These are phyloP conservation scores for Nasonia oneida DNA, from an alignment of 2,888 invertebrate genomes.

Conservation along the genomic window DNA sequence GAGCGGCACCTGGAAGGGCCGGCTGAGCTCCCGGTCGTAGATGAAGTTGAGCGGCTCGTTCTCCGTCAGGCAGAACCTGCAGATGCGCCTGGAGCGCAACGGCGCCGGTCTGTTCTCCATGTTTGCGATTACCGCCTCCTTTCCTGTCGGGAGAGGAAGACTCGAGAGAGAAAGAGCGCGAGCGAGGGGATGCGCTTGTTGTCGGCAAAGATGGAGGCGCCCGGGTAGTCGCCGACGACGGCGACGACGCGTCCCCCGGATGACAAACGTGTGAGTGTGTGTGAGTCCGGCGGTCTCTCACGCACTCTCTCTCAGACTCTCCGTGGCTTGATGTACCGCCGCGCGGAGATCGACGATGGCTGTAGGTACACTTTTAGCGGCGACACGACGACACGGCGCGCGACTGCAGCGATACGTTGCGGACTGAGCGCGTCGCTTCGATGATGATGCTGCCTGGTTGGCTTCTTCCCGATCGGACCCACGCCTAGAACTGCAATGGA, in stretches of 20 bases:
- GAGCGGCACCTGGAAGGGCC: constrained; percentile 84
- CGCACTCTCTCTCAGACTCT: not conserved
- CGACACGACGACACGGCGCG: constrained; percentile 21
- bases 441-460: not conserved
- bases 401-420: constrained; percentile 39
- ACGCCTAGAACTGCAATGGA: constrained; percentile 27
- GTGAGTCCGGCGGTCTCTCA: not conserved
- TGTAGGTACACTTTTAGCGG: constrained; percentile 1
- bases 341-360: constrained; percentile 7
- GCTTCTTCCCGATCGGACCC: constrained; percentile 15
- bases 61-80: constrained; percentile 87
- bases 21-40: constrained; percentile 82
- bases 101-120: constrained; percentile 84
- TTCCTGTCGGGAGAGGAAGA: not conserved
- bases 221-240: not conserved
- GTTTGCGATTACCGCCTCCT: constrained; percentile 46
- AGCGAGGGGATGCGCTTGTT: not conserved
- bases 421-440: constrained; percentile 16
- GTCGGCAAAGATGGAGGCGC: constrained; percentile 36
- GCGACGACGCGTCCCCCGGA: not conserved
- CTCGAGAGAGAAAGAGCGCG: not conserved
- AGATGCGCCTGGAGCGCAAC: constrained; percentile 84
- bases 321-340: constrained; percentile 21
- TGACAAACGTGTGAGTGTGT: no score
- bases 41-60: constrained; percentile 84